These are phyloP conservation scores for Stenopsyche tienmushanensis DNA, from an alignment of 1,140 invertebrate species.

Conservation along the genomic window DNA sequence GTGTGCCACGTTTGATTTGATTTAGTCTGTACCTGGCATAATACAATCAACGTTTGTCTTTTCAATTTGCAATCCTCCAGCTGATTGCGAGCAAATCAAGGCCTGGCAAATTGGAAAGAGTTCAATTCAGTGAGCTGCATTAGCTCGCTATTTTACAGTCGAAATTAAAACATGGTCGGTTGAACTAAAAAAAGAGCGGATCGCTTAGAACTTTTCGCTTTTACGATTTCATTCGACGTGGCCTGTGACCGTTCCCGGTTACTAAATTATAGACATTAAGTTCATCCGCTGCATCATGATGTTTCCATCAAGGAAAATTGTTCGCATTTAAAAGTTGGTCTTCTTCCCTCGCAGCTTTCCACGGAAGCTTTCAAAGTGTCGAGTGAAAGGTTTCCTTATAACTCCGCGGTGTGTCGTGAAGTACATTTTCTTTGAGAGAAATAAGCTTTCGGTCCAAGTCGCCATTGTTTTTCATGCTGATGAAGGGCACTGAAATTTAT, in stretches of 20 bases:
- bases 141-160: neutral
- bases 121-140: constrained; percentile 1
- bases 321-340: constrained; percentile 10
- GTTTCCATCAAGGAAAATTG: constrained; percentile 14
- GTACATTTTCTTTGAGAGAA: too few relatives aligned
- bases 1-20: neutral
- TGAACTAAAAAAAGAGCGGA: neutral
- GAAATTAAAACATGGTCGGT: neutral
- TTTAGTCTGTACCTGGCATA: constrained; percentile 11
- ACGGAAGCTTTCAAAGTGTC: neutral
- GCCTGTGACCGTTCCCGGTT: neutral
- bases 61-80: constrained; percentile 35
- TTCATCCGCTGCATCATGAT: constrained; percentile 10
- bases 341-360: neutral
- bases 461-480: too few relatives aligned
- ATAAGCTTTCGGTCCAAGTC: too few relatives aligned
- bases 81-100: constrained; percentile 36
- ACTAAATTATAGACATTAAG: constrained; percentile 16
- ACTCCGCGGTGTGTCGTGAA: constrained; percentile 10
- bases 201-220: neutral
- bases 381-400: constrained; percentile 21
- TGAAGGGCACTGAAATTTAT: too few relatives aligned
- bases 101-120: constrained; percentile 30
- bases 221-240: neutral
- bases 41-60: constrained; percentile 39